Percentiles rank a stretch among this genome's conserved stretches.
Conservation (phyloP, 2,888 invertebrate species). For the Tetramorium bicarinatum region DNA sequence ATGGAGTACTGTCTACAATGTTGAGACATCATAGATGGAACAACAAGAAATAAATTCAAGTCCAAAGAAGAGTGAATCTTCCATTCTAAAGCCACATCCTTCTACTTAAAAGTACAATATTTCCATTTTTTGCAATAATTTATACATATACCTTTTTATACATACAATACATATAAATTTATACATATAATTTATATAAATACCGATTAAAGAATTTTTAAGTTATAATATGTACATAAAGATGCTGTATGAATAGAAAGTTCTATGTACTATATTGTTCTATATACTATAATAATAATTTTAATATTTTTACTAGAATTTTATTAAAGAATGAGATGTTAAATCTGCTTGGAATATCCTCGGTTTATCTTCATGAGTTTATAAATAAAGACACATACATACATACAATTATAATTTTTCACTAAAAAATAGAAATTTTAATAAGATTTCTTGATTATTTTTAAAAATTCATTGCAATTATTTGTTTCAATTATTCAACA, state of each 20-base stretch:
- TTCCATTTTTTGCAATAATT: not conserved
- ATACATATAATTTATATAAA: not conserved
- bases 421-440: too few species aligned
- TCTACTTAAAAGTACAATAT: constrained; percentile 61
- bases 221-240: not conserved
- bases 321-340: not conserved
- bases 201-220: not conserved
- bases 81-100: constrained; percentile 79
- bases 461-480: not conserved
- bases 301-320: not conserved
- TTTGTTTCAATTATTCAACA: not conserved
- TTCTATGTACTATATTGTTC: too few species aligned
- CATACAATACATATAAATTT: too few species aligned
- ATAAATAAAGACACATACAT: too few species aligned
- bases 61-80: constrained; percentile 82
- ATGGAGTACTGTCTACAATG: constrained; percentile 95
- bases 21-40: constrained; percentile 92
- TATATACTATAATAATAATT: too few species aligned
- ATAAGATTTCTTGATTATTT: not conserved
- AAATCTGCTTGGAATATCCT: constrained; percentile 1
- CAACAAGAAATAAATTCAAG: constrained; percentile 86
- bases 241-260: not conserved
- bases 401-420: too few species aligned
- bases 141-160: too few species aligned
- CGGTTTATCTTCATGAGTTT: constrained; percentile 76